Base-by-base conservation (phyloP, 2,797 vertebrate genomes). In the Sylvilagus floridanus region DNA sequence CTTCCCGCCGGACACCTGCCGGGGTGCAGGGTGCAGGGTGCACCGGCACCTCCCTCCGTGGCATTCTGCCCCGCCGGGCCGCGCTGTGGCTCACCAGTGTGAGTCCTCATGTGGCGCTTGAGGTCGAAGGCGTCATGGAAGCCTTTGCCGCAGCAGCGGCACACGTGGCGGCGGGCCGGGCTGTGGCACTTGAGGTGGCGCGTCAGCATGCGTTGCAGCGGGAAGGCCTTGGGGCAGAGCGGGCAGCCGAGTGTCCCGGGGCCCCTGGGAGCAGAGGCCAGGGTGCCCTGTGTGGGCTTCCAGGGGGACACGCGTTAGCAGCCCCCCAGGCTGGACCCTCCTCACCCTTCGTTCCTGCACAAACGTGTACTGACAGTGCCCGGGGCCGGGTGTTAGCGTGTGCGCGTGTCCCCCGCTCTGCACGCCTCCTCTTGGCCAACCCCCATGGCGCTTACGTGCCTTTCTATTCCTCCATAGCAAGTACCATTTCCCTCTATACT, bases 51-150 rank as follows among this genome's bases (percentile, higher is more conserved):
- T 75, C 47, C 66, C 22, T 35, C 37, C 22, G 13, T 77, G 50
- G 86, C 19, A 4, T 62, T 37, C 75, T 28, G 24, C 50, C 63
- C 66, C 0, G 0, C 5, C 78, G 14, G 54, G 9, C n/a, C 75
- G 35, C 88, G 32, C 73, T 42, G 1, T 1, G 4, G 17, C 96
- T 98, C 90, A 99, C 98, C 98, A 19, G 98, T 99, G 96, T 99
- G 98, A 2, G 98, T 99, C 93, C 99, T 97, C 99, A 99, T 99
- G 92, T 99, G 99, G 84, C 99, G 98, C 98, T 99, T 99, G 90
- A 99, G 98, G 96, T 99, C 99, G 0, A 99, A 99, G 90, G 99
- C 99, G 47, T 99, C 99, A 0, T 99, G 99, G 97, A 99, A 99
- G 85, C 99, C 99, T 97, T 99, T 99, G 32, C 98, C 98, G 62